These are phyloP conservation scores for Mionectes macconnelli DNA, from an alignment of 2,113 vertebrate species.

Conservation along the genomic window DNA sequence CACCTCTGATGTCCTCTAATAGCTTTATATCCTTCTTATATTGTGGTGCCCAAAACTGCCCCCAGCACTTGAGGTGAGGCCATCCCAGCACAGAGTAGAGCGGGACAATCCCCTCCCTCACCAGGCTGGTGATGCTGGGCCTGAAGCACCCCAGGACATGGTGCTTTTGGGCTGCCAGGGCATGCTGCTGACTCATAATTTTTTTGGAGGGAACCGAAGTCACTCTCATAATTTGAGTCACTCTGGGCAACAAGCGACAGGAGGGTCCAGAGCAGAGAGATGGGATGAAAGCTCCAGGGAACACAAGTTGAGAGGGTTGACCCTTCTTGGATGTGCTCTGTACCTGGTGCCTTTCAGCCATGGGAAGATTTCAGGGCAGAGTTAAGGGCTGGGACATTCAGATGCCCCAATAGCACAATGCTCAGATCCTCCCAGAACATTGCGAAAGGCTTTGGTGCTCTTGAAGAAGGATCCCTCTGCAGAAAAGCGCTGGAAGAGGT, in stretches of 20 bases:
- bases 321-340: background rate
- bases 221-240: background rate
- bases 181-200: background rate
- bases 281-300: background rate
- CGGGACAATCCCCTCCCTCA: background rate
- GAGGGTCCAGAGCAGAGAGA: background rate
- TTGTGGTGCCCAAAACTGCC: background rate
- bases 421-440: background rate
- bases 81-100: background rate
- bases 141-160: background rate
- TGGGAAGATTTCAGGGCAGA: background rate
- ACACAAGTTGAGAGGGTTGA: background rate
- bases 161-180: background rate
- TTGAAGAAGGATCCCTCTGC: background rate
- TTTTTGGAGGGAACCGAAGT: background rate
- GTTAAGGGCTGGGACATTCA: background rate
- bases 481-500: fast-evolving
- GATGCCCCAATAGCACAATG: background rate
- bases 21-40: background rate
- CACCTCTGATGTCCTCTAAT: background rate
- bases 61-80: background rate
- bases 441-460: background rate
- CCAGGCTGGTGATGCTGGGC: background rate
- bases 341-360: background rate
- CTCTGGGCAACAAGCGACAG: background rate